Base-by-base conservation (phyloP, 2,797 vertebrate species). In the Gymnocypris eckloni region DNA sequence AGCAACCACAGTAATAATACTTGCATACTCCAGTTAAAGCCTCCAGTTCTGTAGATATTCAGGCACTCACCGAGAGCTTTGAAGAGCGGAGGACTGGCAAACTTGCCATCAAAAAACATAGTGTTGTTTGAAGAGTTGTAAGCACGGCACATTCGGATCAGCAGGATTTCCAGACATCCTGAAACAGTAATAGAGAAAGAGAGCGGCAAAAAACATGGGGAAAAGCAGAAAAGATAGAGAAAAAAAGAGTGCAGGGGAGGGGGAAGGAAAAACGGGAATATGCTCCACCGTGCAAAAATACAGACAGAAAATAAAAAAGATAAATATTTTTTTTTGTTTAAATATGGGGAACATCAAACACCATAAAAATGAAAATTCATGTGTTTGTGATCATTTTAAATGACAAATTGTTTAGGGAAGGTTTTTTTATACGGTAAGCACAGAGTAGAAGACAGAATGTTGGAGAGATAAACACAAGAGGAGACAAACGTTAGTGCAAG, bases 141-240 rank as follows among this genome's bases (percentile, higher is more conserved):
- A 0, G 96, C 96, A 1, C 96, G 95, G 87, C 96, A 96, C 97
- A 98, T 97, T 16, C 97, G 96, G 88, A 98, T 96, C 86, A 98
- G 94, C 85, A 98, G 95, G 69, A 98, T 96, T 90, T 98, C 97
- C 86, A 98, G 92, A 86, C 97, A 98, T 86, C 97, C 97, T 98
- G 93, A 59, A 91, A 86, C 66, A 25, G 79, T 80, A 67, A 73
- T 25, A 81, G 79, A 79, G 33, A 90, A 84, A 84, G 90, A 69
- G 28, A 71, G 81, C 8, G 59, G 76, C 20, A 33, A 79, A 79
- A 33, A 84, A 67, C 2, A 2, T 25, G 52, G 41, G 64, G 78
- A 70, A 87, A 56, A 69, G 61, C 28, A 77, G 50, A 87, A 13
- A 82, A 81, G 41, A 83, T 9, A 90, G 28, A 90, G 87, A 91